These are phyloP conservation scores for Nannobrachium achirus DNA, from an alignment of 2,113 vertebrate species.

Conservation along the genomic window DNA sequence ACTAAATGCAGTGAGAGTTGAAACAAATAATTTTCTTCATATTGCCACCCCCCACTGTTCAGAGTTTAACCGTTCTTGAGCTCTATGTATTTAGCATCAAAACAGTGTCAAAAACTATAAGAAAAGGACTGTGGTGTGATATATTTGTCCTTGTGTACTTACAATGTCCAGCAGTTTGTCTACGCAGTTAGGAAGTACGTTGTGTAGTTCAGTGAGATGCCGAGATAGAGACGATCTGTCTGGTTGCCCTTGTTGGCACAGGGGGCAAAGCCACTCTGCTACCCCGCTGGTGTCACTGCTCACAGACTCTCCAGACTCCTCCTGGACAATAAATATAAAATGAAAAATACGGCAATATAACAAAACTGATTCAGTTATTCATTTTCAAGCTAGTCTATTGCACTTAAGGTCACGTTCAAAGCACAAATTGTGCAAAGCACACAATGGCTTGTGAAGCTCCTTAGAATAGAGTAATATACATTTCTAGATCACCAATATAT, in stretches of 20 bases:
- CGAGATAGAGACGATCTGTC: constrained; percentile 73
- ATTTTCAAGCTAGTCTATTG: neutral
- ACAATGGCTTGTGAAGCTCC: too few species aligned
- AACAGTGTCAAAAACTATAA: neutral
- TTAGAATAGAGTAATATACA: too few species aligned
- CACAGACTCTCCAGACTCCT: constrained; percentile 80
- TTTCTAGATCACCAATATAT: too few species aligned
- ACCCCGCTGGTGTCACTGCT: constrained; percentile 72
- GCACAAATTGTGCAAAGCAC: too few species aligned
- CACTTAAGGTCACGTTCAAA: too few species aligned
- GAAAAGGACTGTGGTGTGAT: neutral
- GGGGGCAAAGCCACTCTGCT: constrained; percentile 78
- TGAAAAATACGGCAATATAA: neutral
- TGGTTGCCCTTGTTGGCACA: constrained; percentile 78
- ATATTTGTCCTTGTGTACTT: constrained; percentile 48
- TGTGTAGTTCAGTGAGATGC: constrained; percentile 81
- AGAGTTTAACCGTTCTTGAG: neutral
- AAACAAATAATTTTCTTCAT: neutral
- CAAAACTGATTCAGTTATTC: neutral
- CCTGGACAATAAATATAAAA: constrained; percentile 54
- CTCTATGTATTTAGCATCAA: neutral
- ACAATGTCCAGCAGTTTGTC: constrained; percentile 81
- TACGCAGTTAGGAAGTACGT: constrained; percentile 80
- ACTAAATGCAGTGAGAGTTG: neutral
- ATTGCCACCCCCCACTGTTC: neutral